phyloP scores from a whole-genome alignment of 1,140 invertebrate species.

The Saccostrea echinata region DNA sequence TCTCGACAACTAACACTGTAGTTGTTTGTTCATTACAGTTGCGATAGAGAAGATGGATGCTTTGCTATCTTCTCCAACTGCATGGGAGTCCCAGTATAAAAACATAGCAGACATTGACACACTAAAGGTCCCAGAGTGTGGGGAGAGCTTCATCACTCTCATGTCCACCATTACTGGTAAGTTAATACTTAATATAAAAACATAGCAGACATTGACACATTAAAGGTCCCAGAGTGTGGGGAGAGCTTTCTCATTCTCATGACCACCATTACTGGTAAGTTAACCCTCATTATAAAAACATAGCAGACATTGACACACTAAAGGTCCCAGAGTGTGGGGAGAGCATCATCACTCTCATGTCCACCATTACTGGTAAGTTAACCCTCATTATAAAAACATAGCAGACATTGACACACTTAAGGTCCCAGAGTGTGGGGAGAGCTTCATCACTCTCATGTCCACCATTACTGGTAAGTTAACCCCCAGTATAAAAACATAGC shows the following conservation, averaged over 20 bases:
- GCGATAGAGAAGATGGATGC: constrained; percentile 93
- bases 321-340: constrained; percentile 80
- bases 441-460: not conserved
- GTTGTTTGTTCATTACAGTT: constrained; percentile 82
- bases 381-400: constrained; percentile 80
- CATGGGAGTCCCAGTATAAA: constrained; percentile 86
- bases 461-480: not conserved
- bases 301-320: constrained; percentile 84
- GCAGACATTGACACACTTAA: no score
- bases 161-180: constrained; percentile 89
- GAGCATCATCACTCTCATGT: constrained; percentile 86
- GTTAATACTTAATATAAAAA: not conserved
- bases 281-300: constrained; percentile 85
- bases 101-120: constrained; percentile 86
- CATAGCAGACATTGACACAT: not conserved
- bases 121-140: constrained; percentile 79
- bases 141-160: constrained; percentile 85
- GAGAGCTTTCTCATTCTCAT: not conserved
- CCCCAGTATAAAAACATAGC: constrained; percentile 87
- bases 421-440: no score
- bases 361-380: constrained; percentile 86
- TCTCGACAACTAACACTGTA: no score
- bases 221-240: no score
- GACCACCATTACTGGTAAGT: not conserved
- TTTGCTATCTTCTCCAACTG: constrained; percentile 85